Base-by-base conservation (phyloP, 2,113 vertebrate species). In the Scomber colias region DNA sequence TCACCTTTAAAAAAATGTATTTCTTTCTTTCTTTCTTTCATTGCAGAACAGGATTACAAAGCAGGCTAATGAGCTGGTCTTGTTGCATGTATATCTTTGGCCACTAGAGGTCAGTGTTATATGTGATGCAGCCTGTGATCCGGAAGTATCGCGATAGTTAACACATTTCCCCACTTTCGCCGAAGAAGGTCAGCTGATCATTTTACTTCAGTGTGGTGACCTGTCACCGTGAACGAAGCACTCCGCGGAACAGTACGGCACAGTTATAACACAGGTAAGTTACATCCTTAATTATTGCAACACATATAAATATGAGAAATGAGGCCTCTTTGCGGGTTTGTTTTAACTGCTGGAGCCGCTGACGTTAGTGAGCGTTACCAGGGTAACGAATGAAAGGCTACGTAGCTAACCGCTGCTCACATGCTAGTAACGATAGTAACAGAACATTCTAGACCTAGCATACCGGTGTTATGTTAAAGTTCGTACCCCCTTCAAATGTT, bases 361-460 rank as follows among this genome's bases (percentile, higher is more conserved):
- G 17, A 35, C 11, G 31, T 10, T 12, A 17, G 15, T 9, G 15
- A 7, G 4, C 1, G 59, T 61, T 31, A 53, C 11, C 19, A 55
- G 3, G 13, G 8, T 12, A 62, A 51, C 16, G 14, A 51, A 6
- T 16, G 3, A 27, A 46, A 40, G 14, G 0, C 48, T 69, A 63
- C 19, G 11, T 3, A 50, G 75, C 71, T 76, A 77, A 11, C 55
- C 44, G 27, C 83, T 84, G 82, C 82, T 54, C 40, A 4, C 64
- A 74, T 79, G 85, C 90, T 91, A 91, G 90, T 87, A 88, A 90
- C 77, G 83, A 92, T 91, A 78, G 90, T 75, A 89, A 89, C 84
- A 59, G 90, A 93, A 92, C 60, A 45, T 93, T 93, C 92, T 87
- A 80, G 92, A 92, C 9, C 46, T 40, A 27, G 24, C 24, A 3